Conservation (phyloP, 2,888 invertebrate species). For the Crematogaster levior region DNA sequence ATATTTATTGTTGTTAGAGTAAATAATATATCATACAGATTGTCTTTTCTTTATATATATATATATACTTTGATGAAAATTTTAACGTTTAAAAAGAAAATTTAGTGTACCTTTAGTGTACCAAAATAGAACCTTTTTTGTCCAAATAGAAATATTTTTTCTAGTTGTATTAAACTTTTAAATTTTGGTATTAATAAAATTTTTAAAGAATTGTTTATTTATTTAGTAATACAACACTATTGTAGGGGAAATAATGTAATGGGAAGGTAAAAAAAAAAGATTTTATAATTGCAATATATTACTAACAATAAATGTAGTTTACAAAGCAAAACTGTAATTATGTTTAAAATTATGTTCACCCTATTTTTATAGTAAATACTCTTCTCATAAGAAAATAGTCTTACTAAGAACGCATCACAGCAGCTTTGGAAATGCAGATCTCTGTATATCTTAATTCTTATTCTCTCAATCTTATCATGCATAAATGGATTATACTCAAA, state of each 20-base stretch:
- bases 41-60: too few relatives aligned
- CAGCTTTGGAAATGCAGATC: conserved; percentile 80
- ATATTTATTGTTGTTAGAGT: too few relatives aligned
- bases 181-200: background rate
- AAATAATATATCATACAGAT: too few relatives aligned
- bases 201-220: too few relatives aligned
- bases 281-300: conserved; percentile 75
- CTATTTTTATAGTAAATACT: conserved; percentile 69
- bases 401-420: conserved; percentile 80
- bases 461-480: conserved; percentile 62
- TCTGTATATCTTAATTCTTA: conserved; percentile 74
- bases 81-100: background rate
- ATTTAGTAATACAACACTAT: background rate
- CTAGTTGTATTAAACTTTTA: background rate
- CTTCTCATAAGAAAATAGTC: conserved; percentile 78
- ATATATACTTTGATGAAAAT: background rate
- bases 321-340: conserved; percentile 75
- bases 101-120: too few relatives aligned
- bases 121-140: background rate
- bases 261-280: conserved; percentile 53
- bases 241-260: background rate
- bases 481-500: conserved; percentile 65
- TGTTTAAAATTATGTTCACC: conserved; percentile 65
- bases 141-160: background rate
- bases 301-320: conserved; percentile 77